Percentiles rank a stretch among this genome's conserved stretches.
Evolutionary conservation across 1,140 invertebrate genomes (phyloP).

Genomic region (Myzus persicae): DNA sequence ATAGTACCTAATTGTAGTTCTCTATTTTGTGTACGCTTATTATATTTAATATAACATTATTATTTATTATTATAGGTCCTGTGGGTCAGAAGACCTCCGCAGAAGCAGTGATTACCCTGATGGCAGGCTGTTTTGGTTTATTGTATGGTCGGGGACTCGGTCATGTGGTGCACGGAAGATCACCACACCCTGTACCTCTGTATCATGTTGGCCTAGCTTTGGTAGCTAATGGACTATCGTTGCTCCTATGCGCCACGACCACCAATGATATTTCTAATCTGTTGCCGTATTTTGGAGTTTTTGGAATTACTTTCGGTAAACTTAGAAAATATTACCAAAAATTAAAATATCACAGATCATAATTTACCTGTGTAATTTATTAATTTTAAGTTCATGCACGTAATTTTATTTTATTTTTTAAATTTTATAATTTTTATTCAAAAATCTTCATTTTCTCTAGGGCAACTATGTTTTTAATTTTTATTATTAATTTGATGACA

Average conservation of each 20-base stretch:
- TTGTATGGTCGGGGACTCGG: background rate
- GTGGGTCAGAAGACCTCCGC: background rate
- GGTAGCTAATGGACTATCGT: background rate
- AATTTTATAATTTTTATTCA: no score
- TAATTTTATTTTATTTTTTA: background rate
- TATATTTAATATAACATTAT: background rate
- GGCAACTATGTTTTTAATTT: no score
- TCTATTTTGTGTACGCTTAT: background rate
- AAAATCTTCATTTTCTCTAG: no score
- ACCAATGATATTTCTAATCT: background rate
- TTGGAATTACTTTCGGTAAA: slow-evolving; percentile 32
- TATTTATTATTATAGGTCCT: background rate
- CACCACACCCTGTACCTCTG: background rate
- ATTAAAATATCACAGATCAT: background rate
- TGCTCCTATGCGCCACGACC: background rate
- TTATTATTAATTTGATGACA: no score
- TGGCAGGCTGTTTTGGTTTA: background rate
- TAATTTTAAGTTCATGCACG: no score
- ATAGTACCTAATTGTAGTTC: background rate
- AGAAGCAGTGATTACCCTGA: background rate
- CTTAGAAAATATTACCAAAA: background rate
- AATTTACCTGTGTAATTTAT: no score
- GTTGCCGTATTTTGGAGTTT: background rate
- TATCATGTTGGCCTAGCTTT: background rate
- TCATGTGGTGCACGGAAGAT: background rate